Base-by-base conservation (phyloP, 2,888 invertebrate species). In the Pachycephus smyrnensis region DNA sequence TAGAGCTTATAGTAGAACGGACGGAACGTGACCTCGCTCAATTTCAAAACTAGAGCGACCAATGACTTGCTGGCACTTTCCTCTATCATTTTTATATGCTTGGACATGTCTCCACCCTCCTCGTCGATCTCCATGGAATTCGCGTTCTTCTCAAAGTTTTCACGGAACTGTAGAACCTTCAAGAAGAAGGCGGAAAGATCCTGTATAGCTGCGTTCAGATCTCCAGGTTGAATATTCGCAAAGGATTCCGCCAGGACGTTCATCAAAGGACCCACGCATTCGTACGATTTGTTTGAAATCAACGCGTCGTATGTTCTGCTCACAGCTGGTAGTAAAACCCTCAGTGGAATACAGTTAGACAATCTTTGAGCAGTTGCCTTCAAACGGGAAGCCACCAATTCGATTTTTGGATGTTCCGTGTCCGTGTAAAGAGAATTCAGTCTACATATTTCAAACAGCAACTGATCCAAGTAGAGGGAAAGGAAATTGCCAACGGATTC, bases 1-100 rank as follows among this genome's bases (percentile, higher is more conserved):
- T 95, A 97, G 30, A 98, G 93, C 92, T 95, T 95, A 86, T 96
- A 95, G 91, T 97, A 98, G 86, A 98, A 94, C 0, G 98, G 98
- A 81, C 97, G 94, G 92, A 99, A 99, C 69, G 95, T 95, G 1
- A 95, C 95, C 91, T 98, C 98, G 0, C 98, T 98, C 37, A 98
- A 92, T 91, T 98, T 98, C 75, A 98, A 92, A 36, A 98, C 95
- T 86, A 98, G 93, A 75, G 94, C 93, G 1, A 96, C 95, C n/a
- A 98, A 92, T 0, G 97, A 95, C 83, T 95, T 94, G 1, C 97
- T 94, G 0, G 97, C 94, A 86, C 95, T 93, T 30, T 94, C 93
- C 92, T 98, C 98, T 0, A 96, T 94, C 23, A 88, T 87, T 68
- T 94, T 93, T 0, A 96, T 92, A 75, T 92, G 92, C 12, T 90